A percentile compares a stretch with the other conserved stretches of the same genome.
Evolutionary conservation across 2,888 invertebrate species (phyloP).

Genomic region (Candidula unifasciata): DNA sequence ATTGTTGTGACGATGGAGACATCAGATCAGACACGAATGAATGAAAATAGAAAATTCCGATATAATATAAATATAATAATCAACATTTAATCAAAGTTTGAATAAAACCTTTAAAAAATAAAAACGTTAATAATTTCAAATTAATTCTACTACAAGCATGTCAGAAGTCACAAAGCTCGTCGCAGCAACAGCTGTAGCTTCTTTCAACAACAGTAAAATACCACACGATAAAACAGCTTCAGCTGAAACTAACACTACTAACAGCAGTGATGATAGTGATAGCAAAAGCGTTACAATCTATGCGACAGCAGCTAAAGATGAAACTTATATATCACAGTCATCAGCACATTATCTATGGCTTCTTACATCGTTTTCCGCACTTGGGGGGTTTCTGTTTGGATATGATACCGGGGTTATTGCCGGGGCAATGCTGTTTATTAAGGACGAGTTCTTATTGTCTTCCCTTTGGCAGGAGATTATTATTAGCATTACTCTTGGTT

Average conservation of each 20-base stretch:
- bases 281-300: not conserved
- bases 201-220: not conserved
- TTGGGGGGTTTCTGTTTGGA: slow-evolving; percentile 81
- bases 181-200: slow-evolving; percentile 24
- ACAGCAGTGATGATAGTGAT: not conserved
- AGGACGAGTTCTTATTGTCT: slow-evolving; percentile 77
- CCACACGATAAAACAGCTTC: not conserved
- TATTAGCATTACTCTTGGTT: slow-evolving; percentile 79
- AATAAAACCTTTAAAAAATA: too few relatives aligned
- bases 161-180: slow-evolving; percentile 27
- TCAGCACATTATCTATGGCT: slow-evolving; percentile 53
- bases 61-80: too few relatives aligned
- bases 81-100: too few relatives aligned
- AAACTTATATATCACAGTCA: not conserved
- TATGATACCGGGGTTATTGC: slow-evolving; percentile 82
- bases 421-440: slow-evolving; percentile 79
- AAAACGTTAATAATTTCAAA: too few relatives aligned
- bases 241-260: not conserved
- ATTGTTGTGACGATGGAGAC: too few relatives aligned
- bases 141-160: not conserved
- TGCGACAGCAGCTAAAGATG: not conserved
- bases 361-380: slow-evolving; percentile 73
- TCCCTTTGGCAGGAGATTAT: slow-evolving; percentile 79
- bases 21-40: too few relatives aligned
- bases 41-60: too few relatives aligned